Evolutionary conservation across 2,113 vertebrate genomes (phyloP), one percentile per base, ranked within the genome.

Genomic region (Rousettus leschenaultii): DNA sequence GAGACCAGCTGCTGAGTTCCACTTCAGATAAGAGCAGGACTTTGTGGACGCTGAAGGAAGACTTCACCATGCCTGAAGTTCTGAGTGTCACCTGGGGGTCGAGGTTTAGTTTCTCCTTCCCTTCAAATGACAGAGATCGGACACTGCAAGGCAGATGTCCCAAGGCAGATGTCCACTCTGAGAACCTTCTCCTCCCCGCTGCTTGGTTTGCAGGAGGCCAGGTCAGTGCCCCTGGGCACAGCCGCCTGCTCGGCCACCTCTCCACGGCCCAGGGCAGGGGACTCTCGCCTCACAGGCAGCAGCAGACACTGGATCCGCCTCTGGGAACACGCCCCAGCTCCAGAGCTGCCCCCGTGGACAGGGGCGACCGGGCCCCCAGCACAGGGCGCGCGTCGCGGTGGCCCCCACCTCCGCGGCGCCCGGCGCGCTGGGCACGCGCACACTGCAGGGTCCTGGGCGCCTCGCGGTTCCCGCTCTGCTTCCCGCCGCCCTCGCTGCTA

Each of bases 181-280:
- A n/a, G 28, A 8, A 26, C 5, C 70, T 38, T 38, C 19, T 68
- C 70, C 3, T 5, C 10, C n/a, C 15, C 21, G n/a, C 82, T 30
- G 28, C 22, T 2, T 2, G 2, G 40, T n/a, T 21, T 51, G 6
- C 0, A 1, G 73, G 38, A 2, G 1, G 33, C 8, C 28, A 21
- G 14, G 2, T 61, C 9, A 11, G n/a, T 15, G 21, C 0, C 6
- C 43, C 68, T 24, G 9, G 22, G 7, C 1, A 5, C 40, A 51
- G 65, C 57, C 79, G 2, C 21, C 11, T 3, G 6, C 7, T 79
- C 18, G 18, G 40, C 65, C 26, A 14, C 48, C 21, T 30, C 35
- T 7, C 40, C 10, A 1, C 0, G 10, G 4, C 19, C 35, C 13
- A 4, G 45, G 7, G 2, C 51, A 48, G 18, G 40, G 51, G 30